Base-by-base conservation (phyloP, 2,888 invertebrate genomes). In the Diplolepis rosae region DNA sequence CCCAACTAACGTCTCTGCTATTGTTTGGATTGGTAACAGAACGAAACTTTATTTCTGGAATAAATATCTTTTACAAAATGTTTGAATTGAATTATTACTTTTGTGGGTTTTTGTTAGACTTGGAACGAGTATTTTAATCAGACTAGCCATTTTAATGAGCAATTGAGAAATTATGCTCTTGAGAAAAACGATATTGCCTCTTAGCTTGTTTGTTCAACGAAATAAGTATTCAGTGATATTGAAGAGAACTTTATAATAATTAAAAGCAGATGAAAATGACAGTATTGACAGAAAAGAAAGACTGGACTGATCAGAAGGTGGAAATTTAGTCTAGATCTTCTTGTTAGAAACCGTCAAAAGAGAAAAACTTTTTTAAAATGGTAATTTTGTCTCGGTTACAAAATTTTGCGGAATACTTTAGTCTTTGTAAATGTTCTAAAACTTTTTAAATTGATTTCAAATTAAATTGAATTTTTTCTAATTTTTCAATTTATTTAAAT, bases 101-200 rank as follows among this genome's bases (percentile, higher is more conserved):
- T n/a, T 24, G 7, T 13, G 27, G 39, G 24, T 35, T 24, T 24
- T 39, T 61, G 39, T 61, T 61, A 24, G 35, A 61, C 30, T 61
- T 61, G 39, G 39, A 61, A 61, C 22, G 39, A 61, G 39, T 61
- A 18, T 61, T 61, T 61, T 24, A 61, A 61, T 61, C 35, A 61
- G 61, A 61, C 24, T 61, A 22, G 35, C 61, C 61, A 61, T 61
- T 61, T 61, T 24, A n/a, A 6, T 61, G 61, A 61, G 39, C 61
- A 61, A 39, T 39, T 35, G 22, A 39, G 61, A 61, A 61, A 39
- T 61, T 61, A 61, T 39, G 18, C 32, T 61, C 22, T 39, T 6
- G 24, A 24, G 24, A 39, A 24, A 61, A 56, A 15, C 35, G 18
- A 39, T 61, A 61, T 39, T 27, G 39, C 11, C 50, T 50, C 50